A percentile compares a stretch with the other conserved stretches of the same genome.
Evolutionary conservation across 2,113 vertebrate species (phyloP).

Genomic region (Protobothrops mucrosquamatus): DNA sequence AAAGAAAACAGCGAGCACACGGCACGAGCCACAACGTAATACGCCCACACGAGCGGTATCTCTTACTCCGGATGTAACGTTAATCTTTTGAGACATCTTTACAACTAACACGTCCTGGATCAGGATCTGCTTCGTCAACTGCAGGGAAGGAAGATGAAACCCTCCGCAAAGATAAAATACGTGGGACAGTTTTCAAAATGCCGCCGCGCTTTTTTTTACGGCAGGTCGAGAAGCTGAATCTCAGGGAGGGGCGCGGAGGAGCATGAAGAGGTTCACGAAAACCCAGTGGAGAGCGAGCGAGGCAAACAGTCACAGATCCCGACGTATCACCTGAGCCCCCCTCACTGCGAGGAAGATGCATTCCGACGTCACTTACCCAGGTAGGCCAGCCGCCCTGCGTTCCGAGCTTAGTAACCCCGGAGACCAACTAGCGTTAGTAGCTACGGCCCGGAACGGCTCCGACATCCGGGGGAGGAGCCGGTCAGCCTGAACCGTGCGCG

Average conservation of each 20-base stretch:
- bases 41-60: not conserved
- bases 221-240: not conserved
- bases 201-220: not conserved
- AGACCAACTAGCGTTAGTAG: constrained; percentile 46
- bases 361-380: constrained; percentile 42
- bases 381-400: not conserved
- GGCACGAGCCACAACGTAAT: not conserved
- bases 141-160: not conserved
- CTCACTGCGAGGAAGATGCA: not conserved
- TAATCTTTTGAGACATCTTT: not conserved
- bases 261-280: not conserved
- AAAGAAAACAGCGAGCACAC: not conserved
- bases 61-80: not conserved
- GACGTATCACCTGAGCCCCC: not conserved
- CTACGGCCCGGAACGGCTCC: constrained; percentile 52
- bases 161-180: not conserved
- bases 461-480: constrained; percentile 21
- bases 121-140: not conserved
- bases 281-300: not conserved
- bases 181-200: constrained; percentile 9
- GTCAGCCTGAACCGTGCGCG: not conserved
- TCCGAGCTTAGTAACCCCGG: not conserved
- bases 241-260: not conserved
- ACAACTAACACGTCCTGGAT: not conserved
- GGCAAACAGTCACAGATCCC: not conserved